A percentile compares a stretch with the other conserved stretches of the same genome.
phyloP scores from a whole-genome alignment of 1,140 invertebrate species.

The Nasonia longicornis region DNA sequence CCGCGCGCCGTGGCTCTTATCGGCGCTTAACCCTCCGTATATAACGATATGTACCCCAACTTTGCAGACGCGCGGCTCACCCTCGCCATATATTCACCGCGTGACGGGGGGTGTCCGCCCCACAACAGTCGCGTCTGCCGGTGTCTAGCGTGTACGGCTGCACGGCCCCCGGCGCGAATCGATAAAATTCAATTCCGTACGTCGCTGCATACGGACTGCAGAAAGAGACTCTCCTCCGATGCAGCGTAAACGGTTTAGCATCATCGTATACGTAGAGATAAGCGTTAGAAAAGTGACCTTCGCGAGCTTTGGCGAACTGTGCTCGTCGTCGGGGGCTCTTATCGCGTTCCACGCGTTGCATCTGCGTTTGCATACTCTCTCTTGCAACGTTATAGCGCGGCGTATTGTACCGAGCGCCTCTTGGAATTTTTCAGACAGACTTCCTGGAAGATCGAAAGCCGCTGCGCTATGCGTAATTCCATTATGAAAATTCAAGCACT shows the following conservation, averaged over 20 bases:
- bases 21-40: background rate
- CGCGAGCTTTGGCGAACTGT: background rate
- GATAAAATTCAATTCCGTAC: conserved; percentile 14
- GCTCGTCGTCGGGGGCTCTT: background rate
- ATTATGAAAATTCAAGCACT: too few species aligned
- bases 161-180: background rate
- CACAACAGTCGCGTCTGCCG: background rate
- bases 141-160: background rate
- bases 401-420: too few species aligned
- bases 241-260: too few species aligned
- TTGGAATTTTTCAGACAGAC: background rate
- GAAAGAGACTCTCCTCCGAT: background rate
- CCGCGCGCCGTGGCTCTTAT: background rate
- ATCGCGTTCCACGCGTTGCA: background rate
- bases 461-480: too few species aligned
- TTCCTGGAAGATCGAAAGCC: background rate
- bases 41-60: background rate
- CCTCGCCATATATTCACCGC: background rate
- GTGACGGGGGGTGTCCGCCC: background rate
- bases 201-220: background rate
- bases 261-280: too few species aligned
- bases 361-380: too few species aligned
- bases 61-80: background rate
- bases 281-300: background rate
- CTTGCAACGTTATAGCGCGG: too few species aligned